phyloP scores from a whole-genome alignment of 2,797 vertebrate genomes.

The Lepus townsendii region DNA sequence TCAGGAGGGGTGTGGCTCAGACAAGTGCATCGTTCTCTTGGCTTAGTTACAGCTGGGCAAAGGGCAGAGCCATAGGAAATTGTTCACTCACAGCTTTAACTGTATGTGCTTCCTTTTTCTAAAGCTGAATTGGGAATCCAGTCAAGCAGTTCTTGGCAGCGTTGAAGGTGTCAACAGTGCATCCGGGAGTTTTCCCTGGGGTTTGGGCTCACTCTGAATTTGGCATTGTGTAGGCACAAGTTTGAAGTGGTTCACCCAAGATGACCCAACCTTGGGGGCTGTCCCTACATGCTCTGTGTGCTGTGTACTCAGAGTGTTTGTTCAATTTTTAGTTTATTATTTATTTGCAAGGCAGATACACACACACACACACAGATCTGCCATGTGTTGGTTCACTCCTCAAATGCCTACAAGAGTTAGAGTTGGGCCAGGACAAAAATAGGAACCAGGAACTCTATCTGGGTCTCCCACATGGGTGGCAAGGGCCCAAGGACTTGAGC shows the following conservation, averaged over 20 bases:
- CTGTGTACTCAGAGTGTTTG: neutral
- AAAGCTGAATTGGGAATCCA: neutral
- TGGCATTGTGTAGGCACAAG: neutral
- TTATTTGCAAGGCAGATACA: too few relatives aligned
- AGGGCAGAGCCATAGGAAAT: slow-evolving; percentile 52
- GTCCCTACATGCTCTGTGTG: neutral
- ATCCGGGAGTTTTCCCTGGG: neutral
- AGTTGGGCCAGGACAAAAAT: too few relatives aligned
- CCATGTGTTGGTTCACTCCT: too few relatives aligned
- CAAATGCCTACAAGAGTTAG: too few relatives aligned
- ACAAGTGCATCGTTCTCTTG: neutral
- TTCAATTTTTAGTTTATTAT: neutral
- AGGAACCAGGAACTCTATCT: too few relatives aligned
- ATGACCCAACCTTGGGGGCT: neutral
- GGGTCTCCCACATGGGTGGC: too few relatives aligned
- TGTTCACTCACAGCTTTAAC: neutral
- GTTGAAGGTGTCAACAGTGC: neutral
- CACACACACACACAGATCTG: too few relatives aligned
- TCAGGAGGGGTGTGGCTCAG: neutral
- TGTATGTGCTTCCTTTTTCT: neutral
- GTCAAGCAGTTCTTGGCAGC: neutral
- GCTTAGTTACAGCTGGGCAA: neutral
- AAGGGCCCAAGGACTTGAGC: too few relatives aligned
- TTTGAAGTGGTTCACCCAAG: slow-evolving; percentile 5
- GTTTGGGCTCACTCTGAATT: neutral